Base-by-base conservation (phyloP, 2,888 invertebrate species). In the Lasioglossum lativentre region DNA sequence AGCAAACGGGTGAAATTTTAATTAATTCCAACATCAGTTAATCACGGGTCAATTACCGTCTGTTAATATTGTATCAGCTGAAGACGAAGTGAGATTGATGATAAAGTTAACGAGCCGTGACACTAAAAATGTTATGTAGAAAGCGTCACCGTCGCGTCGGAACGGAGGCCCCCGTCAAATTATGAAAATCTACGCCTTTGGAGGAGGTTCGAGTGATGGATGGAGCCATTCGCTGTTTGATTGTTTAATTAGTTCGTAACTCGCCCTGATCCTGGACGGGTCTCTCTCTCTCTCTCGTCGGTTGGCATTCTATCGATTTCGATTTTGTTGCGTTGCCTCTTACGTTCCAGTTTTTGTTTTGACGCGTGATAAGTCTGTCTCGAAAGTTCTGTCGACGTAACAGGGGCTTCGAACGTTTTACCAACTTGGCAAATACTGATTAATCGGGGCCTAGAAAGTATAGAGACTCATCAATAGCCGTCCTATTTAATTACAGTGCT, bases 401-500 rank as follows among this genome's bases (percentile, higher is more conserved):
- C 27, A n/a, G 40, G 10, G 45, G 23, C 45, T 16, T 16, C 52
- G 79, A 79, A 42, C 71, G 59, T 71, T 73, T 56, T 16, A 72
- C 63, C 23, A 72, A 83, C 63, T 83, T 83, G n/a, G 45, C 63
- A 56, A 83, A 81, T 72, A 42, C 42, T 63, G 72, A 83, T 83
- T 83, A 83, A 83, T 81, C 81, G 72, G 63, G 66, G 40, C 42
- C 52, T 71, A 27, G 75, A 68, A 76, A 76, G 80, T 75, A 72
- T 59, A 66, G 81, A 45, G 63, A 40, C 63, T 63, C 63, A 76
- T 81, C 83, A 76, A 83, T 83, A 81, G 52, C 83, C 63, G 75
- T 81, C 80, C 66, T 66, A 76, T 83, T 81, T 83, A 83, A 76
- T 83, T 81, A 81, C 81, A 68, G 16, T 19, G 66, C 72, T 81